Conservation (phyloP, 2,113 vertebrate genomes). For the Fukomys damarensis region DNA sequence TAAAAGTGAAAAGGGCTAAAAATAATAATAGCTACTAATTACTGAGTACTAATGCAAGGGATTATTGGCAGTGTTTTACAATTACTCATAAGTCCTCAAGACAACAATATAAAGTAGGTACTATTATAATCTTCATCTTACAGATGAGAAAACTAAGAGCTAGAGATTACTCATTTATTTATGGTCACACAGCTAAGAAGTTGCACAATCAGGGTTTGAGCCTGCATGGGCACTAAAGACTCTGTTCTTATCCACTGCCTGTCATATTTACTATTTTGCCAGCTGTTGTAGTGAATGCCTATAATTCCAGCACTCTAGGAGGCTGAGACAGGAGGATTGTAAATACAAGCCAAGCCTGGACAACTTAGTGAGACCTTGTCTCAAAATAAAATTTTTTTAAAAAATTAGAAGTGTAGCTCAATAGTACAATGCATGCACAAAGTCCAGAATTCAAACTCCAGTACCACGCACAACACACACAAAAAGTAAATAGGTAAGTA, state of each 20-base stretch:
- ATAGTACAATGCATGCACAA: background rate
- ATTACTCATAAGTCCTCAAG: constrained; percentile 14
- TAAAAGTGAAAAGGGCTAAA: background rate
- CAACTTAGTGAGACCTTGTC: background rate
- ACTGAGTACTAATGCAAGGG: constrained; percentile 1
- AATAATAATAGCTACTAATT: constrained; percentile 46
- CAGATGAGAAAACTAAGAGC: constrained; percentile 11
- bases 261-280: background rate
- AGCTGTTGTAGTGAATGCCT: background rate
- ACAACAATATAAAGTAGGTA: background rate
- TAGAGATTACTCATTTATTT: background rate
- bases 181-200: background rate
- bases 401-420: background rate
- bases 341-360: background rate
- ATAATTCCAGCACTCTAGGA: background rate
- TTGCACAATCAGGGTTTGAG: background rate
- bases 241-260: background rate
- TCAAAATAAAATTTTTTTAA: background rate
- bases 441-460: background rate
- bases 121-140: constrained; percentile 15
- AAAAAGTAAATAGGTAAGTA: background rate
- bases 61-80: background rate
- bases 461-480: background rate
- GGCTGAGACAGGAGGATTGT: background rate
- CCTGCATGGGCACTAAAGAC: background rate